A percentile compares a stretch with the other conserved stretches of the same genome.
These are phyloP conservation scores for Glaucomys volans DNA, from an alignment of 2,113 vertebrate genomes.

Conservation along the genomic window DNA sequence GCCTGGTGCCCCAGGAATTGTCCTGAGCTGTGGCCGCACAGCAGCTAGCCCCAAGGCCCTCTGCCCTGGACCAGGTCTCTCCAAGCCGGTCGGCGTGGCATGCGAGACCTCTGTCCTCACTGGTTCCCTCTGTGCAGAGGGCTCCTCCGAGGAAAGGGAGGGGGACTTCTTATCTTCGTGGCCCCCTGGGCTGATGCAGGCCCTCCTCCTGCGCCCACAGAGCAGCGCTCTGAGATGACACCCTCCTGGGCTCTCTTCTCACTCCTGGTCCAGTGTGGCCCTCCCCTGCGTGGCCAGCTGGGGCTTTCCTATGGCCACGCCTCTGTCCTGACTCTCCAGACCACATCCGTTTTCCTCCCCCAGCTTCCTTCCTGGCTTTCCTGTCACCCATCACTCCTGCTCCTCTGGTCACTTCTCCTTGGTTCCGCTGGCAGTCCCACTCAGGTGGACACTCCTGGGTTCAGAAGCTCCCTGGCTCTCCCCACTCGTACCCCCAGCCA, in stretches of 20 bases:
- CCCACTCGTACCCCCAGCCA: too few species aligned
- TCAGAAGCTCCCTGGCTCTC: background rate
- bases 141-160: background rate
- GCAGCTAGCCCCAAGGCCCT: background rate
- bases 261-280: background rate
- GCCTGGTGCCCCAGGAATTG: accelerated
- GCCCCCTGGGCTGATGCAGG: background rate
- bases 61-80: too few species aligned
- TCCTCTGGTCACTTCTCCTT: too few species aligned
- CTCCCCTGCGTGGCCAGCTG: background rate
- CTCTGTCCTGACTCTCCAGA: background rate
- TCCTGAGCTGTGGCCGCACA: background rate
- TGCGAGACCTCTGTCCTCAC: accelerated
- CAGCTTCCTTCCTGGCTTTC: background rate
- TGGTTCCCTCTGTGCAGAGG: too few species aligned
- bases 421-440: background rate
- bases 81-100: background rate
- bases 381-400: too few species aligned
- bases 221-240: background rate
- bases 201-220: background rate
- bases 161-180: background rate
- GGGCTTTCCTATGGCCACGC: background rate
- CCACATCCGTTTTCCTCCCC: background rate
- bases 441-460: background rate
- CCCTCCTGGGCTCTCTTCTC: background rate